Base-by-base conservation (phyloP, 2,113 vertebrate genomes). In the Dicerorhinus sumatrensis region DNA sequence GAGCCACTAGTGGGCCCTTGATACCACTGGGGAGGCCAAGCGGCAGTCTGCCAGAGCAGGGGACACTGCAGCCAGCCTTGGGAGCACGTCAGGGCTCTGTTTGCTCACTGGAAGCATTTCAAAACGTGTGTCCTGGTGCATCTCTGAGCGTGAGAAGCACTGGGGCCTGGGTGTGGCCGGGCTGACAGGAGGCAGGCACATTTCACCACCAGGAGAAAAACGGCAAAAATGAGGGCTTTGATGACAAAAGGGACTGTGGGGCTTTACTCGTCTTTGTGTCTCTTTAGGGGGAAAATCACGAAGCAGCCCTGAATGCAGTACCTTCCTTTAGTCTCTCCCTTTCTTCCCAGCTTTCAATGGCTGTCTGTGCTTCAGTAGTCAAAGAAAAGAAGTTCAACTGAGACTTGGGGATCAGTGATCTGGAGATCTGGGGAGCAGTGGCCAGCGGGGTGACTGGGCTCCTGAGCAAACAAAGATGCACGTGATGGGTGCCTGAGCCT, bases 81-180 rank as follows among this genome's bases (percentile, higher is more conserved):
- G n/a, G 42, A 88, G 62, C 58, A 27, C 12, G 6, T 17, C 16
- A 12, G 11, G 25, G 20, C 46, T 67, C 46, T 39, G 80, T 72
- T 27, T 85, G 65, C 70, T 65, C 84, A 11, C 12, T 13, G 27
- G 8, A 33, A 31, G 17, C 20, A 25, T 79, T 85, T n/a, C 4
- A 1, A 63, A 88, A 56, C 0, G n/a, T 4, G 0, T 3, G 0
- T 84, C 72, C 51, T 0, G 20, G 85, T n/a, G 31, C 33, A 11
- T 18, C 51, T 89, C 39, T 51, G 13, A 69, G 65, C 25, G 31
- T 36, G 36, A 20, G 58, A 42, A 39, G 72, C 8, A 42, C 21
- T 0, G 2, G 72, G 67, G 79, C 42, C 69, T 31, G 46, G 77
- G 81, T 72, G 21, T 18, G 31, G 56, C 69, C 56, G 58, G 60